phyloP scores from a whole-genome alignment of 2,113 vertebrate genomes.

The Marcusenius ussheri region DNA sequence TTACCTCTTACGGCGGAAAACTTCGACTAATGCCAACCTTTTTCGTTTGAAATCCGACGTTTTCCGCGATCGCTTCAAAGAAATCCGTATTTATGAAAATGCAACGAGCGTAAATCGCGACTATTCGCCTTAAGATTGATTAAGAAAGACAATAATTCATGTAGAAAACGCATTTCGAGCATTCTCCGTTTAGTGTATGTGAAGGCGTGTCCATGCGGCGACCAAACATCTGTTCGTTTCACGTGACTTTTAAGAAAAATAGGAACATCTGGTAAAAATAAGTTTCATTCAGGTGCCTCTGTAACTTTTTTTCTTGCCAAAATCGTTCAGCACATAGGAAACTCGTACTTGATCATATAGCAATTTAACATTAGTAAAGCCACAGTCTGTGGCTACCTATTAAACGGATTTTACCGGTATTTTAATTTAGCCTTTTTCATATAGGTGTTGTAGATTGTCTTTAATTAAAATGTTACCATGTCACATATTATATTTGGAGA shows the following conservation, averaged over 20 bases:
- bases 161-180: conserved; percentile 22
- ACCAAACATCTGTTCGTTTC: conserved; percentile 43
- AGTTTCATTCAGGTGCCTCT: conserved; percentile 47
- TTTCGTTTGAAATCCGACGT: conserved; percentile 54
- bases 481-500: neutral
- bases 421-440: neutral
- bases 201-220: conserved; percentile 39
- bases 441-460: neutral
- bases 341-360: neutral
- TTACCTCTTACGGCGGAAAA: conserved; percentile 46
- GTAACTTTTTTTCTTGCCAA: neutral
- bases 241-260: conserved; percentile 49
- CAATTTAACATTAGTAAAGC: neutral
- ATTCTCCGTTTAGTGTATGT: conserved; percentile 23
- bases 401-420: neutral
- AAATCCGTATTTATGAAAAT: conserved; percentile 5
- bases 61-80: conserved; percentile 49
- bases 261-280: conserved; percentile 49
- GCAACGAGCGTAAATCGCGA: conserved; percentile 8
- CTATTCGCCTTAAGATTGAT: conserved; percentile 15
- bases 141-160: conserved; percentile 21
- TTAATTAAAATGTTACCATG: neutral
- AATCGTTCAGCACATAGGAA: conserved; percentile 7
- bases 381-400: neutral
- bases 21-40: conserved; percentile 68